Evolutionary conservation across 2,113 vertebrate species (phyloP), one percentile per base, ranked within the genome.

Genomic region (Rhineura floridana): DNA sequence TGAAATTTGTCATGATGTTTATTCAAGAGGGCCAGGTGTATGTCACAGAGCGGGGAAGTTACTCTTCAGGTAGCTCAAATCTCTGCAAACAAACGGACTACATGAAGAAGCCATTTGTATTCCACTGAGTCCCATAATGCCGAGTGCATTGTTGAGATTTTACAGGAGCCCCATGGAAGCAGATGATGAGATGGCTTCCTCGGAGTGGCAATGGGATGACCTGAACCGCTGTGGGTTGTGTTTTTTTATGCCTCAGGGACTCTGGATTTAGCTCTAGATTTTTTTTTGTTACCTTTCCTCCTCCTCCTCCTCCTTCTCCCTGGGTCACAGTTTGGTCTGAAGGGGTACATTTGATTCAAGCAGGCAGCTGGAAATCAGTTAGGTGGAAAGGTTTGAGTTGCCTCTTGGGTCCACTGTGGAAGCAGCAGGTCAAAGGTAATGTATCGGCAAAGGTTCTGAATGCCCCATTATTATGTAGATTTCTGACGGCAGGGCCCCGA

Each of bases 51-150:
- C 88, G 91, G 93, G 92, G 93, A 96, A 94, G 95, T 94, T 94
- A 91, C 94, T 96, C 96, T 91, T 92, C 94, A 95, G 96, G 97
- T 96, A 96, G 90, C 93, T 94, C 84, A 82, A 65, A 91, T 95
- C 96, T 96, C 96, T 87, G 94, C 90, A 96, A 97, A 95, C 95
- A 91, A 92, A 91, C 59, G 90, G 91, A 81, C 88, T 97, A 97
- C 98, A 96, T 30, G 95, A 95, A 98, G 97, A 98, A 97, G 96
- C 98, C 98, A 98, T 99, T 98, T 98, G 96, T 98, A 97, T 97
- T 96, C 97, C 97, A 93, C 96, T 85, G 97, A 97, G 97, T 93
- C 92, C 91, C 23, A 3, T 42, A 6, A 44, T 3, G 87, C 1
- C 6, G 94, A 96, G 95, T 90, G 87, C 86, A 21, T 86, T 13